These are phyloP conservation scores for Lydus trimaculatus DNA, from an alignment of 2,888 invertebrate genomes.

Conservation along the genomic window DNA sequence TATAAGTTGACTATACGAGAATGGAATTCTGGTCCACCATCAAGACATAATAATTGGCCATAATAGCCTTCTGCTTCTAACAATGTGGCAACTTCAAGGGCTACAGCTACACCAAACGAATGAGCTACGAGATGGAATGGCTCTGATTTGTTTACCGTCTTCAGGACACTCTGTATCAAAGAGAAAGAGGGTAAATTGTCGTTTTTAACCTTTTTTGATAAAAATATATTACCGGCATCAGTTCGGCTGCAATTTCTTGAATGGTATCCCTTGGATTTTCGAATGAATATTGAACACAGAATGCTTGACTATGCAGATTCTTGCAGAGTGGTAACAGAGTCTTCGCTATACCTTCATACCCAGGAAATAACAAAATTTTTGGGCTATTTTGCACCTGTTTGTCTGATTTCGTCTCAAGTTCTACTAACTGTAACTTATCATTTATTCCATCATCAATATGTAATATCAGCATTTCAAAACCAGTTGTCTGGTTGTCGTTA, in stretches of 20 bases:
- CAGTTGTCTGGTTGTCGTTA: neutral
- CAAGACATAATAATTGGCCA: slow-evolving; percentile 63
- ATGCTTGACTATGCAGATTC: neutral
- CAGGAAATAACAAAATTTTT: slow-evolving; percentile 62
- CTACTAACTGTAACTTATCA: neutral
- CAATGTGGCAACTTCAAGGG: neutral
- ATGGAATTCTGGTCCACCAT: neutral
- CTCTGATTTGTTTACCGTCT: neutral
- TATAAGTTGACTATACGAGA: too few species aligned
- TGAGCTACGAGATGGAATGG: neutral
- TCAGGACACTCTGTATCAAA: neutral
- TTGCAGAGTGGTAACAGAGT: neutral
- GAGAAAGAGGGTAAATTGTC: too few species aligned
- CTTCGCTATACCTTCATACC: slow-evolving; percentile 67
- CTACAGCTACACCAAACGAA: neutral
- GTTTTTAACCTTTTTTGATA: too few species aligned
- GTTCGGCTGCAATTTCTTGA: neutral
- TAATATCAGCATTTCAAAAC: neutral
- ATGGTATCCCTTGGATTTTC: neutral
- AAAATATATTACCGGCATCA: neutral
- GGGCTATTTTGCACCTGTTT: neutral
- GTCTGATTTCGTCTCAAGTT: neutral
- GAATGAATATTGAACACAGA: neutral
- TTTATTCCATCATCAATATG: neutral
- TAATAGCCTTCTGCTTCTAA: slow-evolving; percentile 46